Base-by-base conservation (phyloP, 2,113 vertebrate genomes). In the Rhabdomys dilectus region DNA sequence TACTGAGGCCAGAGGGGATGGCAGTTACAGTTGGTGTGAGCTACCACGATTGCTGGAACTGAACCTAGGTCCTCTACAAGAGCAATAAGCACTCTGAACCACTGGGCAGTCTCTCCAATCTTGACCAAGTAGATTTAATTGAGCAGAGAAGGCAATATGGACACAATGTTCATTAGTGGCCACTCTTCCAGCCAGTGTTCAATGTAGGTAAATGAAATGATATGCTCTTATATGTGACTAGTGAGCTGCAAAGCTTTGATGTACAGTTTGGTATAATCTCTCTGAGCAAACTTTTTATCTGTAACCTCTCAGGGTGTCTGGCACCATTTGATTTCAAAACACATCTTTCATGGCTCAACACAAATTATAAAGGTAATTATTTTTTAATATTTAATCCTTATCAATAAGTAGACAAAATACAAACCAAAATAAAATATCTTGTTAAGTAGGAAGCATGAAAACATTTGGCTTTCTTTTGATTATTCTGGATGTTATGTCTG, bases 261-360 rank as follows among this genome's bases (percentile, higher is more conserved):
- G 7, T 45, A 24, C 31, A n/a, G 7, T 51, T 92, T 70, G 15
- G 72, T 45, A 48, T n/a, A 48, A 39, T 36, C 39, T 95, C 62
- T 39, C 64, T 68, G 3, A 51, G 60, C 68, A 42, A 96, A 89
- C 56, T 88, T 93, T 81, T 80, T 39, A 42, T 82, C 86, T 96
- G 60, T n/a, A n/a, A 96, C 15, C 60, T 93, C 53, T 53, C 80
- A 97, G 99, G 98, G 97, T 99, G 60, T 97, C 97, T 99, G 91
- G 99, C 99, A 97, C 99, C 99, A 51, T 99, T 99, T 97, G 99
- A 99, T 97, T 99, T 99, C 97, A 99, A 99, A 98, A 99, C 98
- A 29, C 98, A 98, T 89, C 99, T 99, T n/a, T 97, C 98, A 13
- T 99, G 99, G 96, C 98, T 98, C 82, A 98, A 98, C 92, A 98